Conservation (phyloP, 2,797 vertebrate species). For the Anabacerthia variegaticeps region DNA sequence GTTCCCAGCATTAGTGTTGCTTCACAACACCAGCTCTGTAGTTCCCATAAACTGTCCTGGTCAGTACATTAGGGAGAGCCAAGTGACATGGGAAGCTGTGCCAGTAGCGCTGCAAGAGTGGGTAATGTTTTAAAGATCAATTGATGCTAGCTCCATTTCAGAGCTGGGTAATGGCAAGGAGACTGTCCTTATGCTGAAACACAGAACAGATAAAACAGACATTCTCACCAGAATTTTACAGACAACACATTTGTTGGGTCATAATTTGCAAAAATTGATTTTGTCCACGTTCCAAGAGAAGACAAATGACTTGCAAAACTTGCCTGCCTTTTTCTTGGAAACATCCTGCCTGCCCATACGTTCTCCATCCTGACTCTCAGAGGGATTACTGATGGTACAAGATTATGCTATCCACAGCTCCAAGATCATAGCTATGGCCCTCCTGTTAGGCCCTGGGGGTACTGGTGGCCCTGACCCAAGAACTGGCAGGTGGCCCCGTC, state of each 20-base stretch:
- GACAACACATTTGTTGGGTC: not conserved
- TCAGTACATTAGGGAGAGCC: not conserved
- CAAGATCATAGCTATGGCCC: not conserved
- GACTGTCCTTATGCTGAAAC: not conserved
- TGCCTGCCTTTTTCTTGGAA: not conserved
- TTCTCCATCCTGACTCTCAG: not conserved
- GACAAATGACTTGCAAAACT: not conserved
- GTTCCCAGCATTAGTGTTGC: not conserved
- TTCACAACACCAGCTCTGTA: rapidly evolving
- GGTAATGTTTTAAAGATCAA: not conserved
- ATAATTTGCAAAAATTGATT: not conserved
- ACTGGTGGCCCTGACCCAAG: not conserved
- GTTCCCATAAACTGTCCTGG: not conserved
- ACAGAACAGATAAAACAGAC: not conserved
- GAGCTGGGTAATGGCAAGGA: not conserved
- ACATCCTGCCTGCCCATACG: not conserved
- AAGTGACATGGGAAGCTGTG: not conserved
- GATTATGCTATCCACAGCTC: not conserved
- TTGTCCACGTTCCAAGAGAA: not conserved
- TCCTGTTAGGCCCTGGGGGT: not conserved
- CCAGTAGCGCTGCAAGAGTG: not conserved
- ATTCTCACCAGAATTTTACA: not conserved
- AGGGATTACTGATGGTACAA: not conserved
- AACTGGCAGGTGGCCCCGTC: not conserved
- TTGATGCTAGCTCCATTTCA: not conserved